These are phyloP conservation scores for Aurelia sp. DNA, from an alignment of 30 jellyfish, hydroid and myxozoan genomes.

Conservation along the genomic window DNA sequence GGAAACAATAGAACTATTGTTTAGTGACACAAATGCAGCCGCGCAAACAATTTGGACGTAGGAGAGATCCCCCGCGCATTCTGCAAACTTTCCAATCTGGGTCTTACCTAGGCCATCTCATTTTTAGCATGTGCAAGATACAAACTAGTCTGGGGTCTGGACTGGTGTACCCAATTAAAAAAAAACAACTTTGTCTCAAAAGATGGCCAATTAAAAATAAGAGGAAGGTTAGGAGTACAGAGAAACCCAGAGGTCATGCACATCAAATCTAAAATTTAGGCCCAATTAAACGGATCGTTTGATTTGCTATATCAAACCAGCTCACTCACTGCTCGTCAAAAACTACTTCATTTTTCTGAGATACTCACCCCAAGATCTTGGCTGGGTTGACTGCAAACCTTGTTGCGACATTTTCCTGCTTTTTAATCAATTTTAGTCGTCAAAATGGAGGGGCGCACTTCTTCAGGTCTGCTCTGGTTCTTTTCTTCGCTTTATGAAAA, in stretches of 20 bases:
- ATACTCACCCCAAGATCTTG: slow-evolving; percentile 87
- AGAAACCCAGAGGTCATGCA: background rate
- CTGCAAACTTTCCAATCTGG: too few species aligned
- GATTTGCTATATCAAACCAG: background rate
- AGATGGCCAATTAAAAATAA: background rate
- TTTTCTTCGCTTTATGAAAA: too few species aligned
- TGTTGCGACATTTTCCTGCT: slow-evolving; percentile 66
- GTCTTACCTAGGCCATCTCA: too few species aligned
- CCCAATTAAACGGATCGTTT: background rate
- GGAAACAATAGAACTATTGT: too few species aligned
- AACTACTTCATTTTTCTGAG: background rate
- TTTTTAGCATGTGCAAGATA: too few species aligned
- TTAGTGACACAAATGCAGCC: too few species aligned
- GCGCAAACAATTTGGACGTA: too few species aligned
- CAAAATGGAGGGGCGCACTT: background rate
- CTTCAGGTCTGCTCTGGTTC: background rate
- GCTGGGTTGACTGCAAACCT: slow-evolving; percentile 77
- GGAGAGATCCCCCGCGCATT: too few species aligned
- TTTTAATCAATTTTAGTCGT: background rate
- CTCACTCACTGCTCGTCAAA: background rate
- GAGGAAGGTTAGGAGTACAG: background rate
- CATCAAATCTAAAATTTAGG: background rate
- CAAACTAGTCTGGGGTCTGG: too few species aligned
- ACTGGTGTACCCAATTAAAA: too few species aligned
- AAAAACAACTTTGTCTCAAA: too few species aligned